Conservation (phyloP, 64 coral and sea anemone genomes). For the Montipora efflorescens region DNA sequence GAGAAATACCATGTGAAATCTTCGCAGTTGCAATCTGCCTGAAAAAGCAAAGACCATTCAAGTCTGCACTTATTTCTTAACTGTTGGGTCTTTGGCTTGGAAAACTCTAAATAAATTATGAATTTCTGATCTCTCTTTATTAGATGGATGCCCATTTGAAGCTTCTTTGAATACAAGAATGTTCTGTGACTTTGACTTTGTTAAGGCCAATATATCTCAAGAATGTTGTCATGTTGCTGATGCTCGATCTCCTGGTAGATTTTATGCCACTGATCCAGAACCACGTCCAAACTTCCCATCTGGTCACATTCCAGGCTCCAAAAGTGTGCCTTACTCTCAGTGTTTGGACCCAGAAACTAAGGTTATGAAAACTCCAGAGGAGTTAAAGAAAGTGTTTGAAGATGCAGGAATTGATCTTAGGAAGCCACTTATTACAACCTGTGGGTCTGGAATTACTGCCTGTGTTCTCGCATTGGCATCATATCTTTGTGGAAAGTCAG, state of each 20-base stretch:
- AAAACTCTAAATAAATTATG: neutral
- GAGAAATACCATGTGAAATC: no score
- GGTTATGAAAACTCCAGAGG: conserved; percentile 73
- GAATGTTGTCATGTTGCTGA: conserved; percentile 55
- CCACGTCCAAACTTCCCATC: conserved; percentile 51
- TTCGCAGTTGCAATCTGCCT: no score
- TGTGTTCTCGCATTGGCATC: conserved; percentile 62
- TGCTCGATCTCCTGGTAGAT: conserved; percentile 82
- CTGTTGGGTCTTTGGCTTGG: no score
- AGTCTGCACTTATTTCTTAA: no score
- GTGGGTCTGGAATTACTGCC: conserved; percentile 74
- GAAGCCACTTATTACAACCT: conserved; percentile 71
- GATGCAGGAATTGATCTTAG: conserved; percentile 76
- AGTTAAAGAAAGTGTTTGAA: conserved; percentile 78
- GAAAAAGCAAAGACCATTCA: no score
- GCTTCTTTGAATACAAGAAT: conserved; percentile 61
- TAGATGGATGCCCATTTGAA: conserved; percentile 73
- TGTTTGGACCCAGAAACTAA: conserved; percentile 75
- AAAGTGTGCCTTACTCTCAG: conserved; percentile 66
- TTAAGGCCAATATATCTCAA: conserved; percentile 71
- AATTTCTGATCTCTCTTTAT: neutral
- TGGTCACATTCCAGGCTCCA: conserved; percentile 80
- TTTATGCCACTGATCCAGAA: conserved; percentile 62
- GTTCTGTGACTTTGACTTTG: conserved; percentile 86
- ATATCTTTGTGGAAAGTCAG: conserved; percentile 80